Evolutionary conservation across 2,113 vertebrate genomes (phyloP).

Genomic region (Nansenia antarctica): DNA sequence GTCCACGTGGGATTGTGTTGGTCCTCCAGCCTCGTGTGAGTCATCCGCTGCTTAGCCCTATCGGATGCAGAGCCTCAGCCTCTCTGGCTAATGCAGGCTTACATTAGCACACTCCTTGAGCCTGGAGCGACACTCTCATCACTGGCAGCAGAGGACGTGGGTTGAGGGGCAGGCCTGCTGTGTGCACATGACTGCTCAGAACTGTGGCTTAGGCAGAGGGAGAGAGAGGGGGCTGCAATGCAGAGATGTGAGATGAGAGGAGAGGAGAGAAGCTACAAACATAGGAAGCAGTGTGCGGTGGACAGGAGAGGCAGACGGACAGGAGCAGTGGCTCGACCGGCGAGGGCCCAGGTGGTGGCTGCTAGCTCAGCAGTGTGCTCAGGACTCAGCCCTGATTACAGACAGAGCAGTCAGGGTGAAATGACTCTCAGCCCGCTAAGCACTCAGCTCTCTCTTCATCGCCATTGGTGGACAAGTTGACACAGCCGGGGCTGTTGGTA

Average conservation of each 20-base stretch:
- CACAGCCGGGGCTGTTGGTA: conserved; percentile 63
- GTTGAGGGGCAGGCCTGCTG: conserved; percentile 42
- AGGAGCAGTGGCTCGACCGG: conserved; percentile 53
- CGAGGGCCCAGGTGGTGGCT: conserved; percentile 7
- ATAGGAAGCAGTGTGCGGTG: conserved; percentile 42
- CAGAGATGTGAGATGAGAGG: conserved; percentile 47
- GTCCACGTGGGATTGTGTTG: conserved; percentile 52
- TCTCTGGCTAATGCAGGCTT: conserved; percentile 31
- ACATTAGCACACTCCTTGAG: conserved; percentile 27
- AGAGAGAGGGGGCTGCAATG: conserved; percentile 61
- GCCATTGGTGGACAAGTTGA: conserved; percentile 60
- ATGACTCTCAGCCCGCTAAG: conserved; percentile 28
- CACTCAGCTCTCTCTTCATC: conserved; percentile 42
- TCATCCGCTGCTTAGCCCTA: conserved; percentile 47
- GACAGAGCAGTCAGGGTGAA: conserved; percentile 31
- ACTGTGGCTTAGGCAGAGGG: conserved; percentile 53
- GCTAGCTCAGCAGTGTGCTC: conserved; percentile 53
- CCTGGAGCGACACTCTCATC: conserved; percentile 59
- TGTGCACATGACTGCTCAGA: conserved; percentile 65
- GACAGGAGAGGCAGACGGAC: conserved; percentile 42
- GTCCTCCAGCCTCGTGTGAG: conserved; percentile 41
- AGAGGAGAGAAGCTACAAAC: conserved; percentile 57
- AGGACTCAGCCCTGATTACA: conserved; percentile 49
- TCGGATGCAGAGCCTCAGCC: conserved; percentile 43
- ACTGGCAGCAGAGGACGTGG: conserved; percentile 39